A percentile compares a stretch with the other conserved stretches of the same genome.
Evolutionary conservation across 2,113 vertebrate genomes (phyloP).

Genomic region (Nymphicus hollandicus): DNA sequence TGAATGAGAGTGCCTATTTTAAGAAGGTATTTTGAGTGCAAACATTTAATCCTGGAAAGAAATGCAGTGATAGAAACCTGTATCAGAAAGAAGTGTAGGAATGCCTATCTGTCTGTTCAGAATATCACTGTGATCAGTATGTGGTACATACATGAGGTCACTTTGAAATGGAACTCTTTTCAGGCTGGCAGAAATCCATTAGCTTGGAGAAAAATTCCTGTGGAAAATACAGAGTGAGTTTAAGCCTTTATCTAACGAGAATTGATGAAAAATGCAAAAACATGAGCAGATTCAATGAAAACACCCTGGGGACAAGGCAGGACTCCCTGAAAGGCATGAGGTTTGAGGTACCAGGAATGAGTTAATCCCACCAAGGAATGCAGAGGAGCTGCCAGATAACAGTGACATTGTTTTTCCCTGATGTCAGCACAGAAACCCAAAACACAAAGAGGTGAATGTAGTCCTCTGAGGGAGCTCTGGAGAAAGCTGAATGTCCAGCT

Average conservation of each 20-base stretch:
- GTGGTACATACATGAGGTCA: rapidly evolving
- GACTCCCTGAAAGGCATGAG: not conserved
- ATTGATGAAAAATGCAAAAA: rapidly evolving
- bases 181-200: not conserved
- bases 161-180: not conserved
- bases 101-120: rapidly evolving
- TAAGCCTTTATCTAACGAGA: rapidly evolving
- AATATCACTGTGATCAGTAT: rapidly evolving
- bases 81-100: rapidly evolving
- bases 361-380: conserved; percentile 63
- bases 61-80: not conserved
- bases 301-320: not conserved
- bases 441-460: conserved; percentile 71
- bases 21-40: not conserved
- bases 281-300: not conserved
- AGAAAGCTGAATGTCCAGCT: conserved; percentile 60
- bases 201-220: rapidly evolving
- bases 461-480: conserved; percentile 57
- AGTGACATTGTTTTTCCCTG: conserved; percentile 70
- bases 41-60: not conserved
- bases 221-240: not conserved
- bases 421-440: conserved; percentile 72
- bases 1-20: rapidly evolving
- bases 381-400: conserved; percentile 54
- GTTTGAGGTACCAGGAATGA: conserved; percentile 59